Evolutionary conservation across 2,113 vertebrate species (phyloP).

Genomic region (Notechis scutatus): DNA sequence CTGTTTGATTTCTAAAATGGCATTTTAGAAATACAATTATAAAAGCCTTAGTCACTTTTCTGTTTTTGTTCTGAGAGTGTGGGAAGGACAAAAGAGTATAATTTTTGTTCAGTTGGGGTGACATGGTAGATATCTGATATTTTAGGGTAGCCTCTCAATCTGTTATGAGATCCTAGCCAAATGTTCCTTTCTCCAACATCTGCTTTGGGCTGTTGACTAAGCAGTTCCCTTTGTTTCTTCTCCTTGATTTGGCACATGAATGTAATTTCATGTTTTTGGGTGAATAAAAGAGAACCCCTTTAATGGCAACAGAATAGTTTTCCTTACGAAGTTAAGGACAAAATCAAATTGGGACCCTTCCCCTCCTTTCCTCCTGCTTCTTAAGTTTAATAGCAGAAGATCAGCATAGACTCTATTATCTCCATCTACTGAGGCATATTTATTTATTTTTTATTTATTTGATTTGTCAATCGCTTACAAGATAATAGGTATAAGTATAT

Average conservation of each 20-base stretch:
- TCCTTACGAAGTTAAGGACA: not conserved
- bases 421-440: not conserved
- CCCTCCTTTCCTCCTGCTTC: not conserved
- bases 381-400: not conserved
- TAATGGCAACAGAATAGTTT: constrained; percentile 28
- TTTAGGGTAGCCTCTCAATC: constrained; percentile 34
- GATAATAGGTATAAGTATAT: no score
- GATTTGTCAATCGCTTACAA: no score
- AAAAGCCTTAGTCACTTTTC: constrained; percentile 46
- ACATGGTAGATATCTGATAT: constrained; percentile 60
- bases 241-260: constrained; percentile 53
- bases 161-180: constrained; percentile 51
- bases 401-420: not conserved
- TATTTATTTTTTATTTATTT: no score
- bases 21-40: constrained; percentile 52
- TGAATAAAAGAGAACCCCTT: constrained; percentile 46
- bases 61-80: constrained; percentile 34
- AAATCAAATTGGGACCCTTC: not conserved
- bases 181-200: constrained; percentile 47
- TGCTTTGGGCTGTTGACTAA: constrained; percentile 47
- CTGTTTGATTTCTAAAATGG: constrained; percentile 43
- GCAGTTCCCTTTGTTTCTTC: constrained; percentile 64
- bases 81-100: constrained; percentile 53
- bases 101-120: constrained; percentile 53
- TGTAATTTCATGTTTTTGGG: constrained; percentile 47